A percentile compares a stretch with the other conserved stretches of the same genome.
Evolutionary conservation across 2,888 invertebrate genomes (phyloP).

Genomic region (Noctua janthe): DNA sequence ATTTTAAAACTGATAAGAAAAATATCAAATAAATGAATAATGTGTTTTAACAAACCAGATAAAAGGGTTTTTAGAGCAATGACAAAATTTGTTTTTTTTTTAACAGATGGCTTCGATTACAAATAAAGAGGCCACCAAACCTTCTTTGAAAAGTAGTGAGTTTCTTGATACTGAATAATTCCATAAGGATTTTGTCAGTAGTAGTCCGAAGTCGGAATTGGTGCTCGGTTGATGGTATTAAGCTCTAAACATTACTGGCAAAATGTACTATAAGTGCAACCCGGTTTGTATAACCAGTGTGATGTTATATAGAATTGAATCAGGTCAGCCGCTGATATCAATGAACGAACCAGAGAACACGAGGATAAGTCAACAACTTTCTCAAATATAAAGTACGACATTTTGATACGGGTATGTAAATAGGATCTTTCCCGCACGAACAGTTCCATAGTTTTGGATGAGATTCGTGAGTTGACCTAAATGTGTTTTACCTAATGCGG

Average conservation of each 20-base stretch:
- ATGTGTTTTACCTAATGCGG: constrained; percentile 43
- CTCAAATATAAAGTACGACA: constrained; percentile 23
- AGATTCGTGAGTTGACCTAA: constrained; percentile 20
- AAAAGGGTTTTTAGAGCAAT: not conserved
- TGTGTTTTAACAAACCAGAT: not conserved
- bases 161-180: not conserved
- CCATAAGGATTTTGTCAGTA: not conserved
- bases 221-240: not conserved
- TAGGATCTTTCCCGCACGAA: constrained; percentile 30
- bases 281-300: not conserved
- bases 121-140: not conserved
- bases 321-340: not conserved
- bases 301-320: not conserved
- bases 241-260: not conserved
- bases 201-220: not conserved
- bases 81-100: not conserved
- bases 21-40: not conserved
- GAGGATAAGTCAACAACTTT: constrained; percentile 3
- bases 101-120: not conserved
- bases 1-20: not conserved
- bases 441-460: constrained; percentile 46
- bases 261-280: not conserved
- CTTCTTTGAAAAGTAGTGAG: not conserved
- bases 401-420: constrained; percentile 37
- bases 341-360: not conserved